Evolutionary conservation across 2,888 invertebrate genomes (phyloP).

Genomic region (Cacoxenus indagator): DNA sequence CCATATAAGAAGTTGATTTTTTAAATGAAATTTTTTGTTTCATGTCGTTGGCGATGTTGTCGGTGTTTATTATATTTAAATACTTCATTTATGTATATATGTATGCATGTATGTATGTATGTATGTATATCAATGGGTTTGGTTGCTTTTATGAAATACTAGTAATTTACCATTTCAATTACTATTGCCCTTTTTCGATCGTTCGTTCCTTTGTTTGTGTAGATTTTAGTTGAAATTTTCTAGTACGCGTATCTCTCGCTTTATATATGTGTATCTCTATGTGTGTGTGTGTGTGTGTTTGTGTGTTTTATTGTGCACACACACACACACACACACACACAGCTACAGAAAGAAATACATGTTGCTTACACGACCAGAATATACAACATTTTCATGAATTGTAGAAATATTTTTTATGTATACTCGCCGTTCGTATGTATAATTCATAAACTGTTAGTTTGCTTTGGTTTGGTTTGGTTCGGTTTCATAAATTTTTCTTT

Average conservation of each 20-base stretch:
- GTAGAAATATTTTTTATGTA: too few relatives aligned
- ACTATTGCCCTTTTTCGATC: too few relatives aligned
- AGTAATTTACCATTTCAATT: slow-evolving; percentile 61
- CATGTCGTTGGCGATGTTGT: neutral
- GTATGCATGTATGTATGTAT: slow-evolving; percentile 22
- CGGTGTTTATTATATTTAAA: slow-evolving; percentile 12
- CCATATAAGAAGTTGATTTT: too few relatives aligned
- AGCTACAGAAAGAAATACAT: neutral
- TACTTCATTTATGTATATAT: too few relatives aligned
- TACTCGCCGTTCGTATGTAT: slow-evolving; percentile 32
- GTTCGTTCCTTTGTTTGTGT: slow-evolving; percentile 26
- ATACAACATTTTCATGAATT: too few relatives aligned
- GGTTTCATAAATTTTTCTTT: slow-evolving; percentile 58
- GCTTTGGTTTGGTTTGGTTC: too few relatives aligned
- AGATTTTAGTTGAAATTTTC: neutral
- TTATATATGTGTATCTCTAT: slow-evolving; percentile 33
- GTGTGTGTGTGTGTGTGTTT: slow-evolving; percentile 7
- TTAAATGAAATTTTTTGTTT: neutral
- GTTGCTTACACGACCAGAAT: too few relatives aligned
- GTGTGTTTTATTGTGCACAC: neutral
- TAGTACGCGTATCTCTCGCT: slow-evolving; percentile 30
- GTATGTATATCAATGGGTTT: slow-evolving; percentile 7
- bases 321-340: neutral
- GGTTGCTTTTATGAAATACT: slow-evolving; percentile 14
- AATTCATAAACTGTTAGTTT: slow-evolving; percentile 57